Base-by-base conservation (phyloP, 2,113 vertebrate species). In the Poeciliopsis turrubarensis region DNA sequence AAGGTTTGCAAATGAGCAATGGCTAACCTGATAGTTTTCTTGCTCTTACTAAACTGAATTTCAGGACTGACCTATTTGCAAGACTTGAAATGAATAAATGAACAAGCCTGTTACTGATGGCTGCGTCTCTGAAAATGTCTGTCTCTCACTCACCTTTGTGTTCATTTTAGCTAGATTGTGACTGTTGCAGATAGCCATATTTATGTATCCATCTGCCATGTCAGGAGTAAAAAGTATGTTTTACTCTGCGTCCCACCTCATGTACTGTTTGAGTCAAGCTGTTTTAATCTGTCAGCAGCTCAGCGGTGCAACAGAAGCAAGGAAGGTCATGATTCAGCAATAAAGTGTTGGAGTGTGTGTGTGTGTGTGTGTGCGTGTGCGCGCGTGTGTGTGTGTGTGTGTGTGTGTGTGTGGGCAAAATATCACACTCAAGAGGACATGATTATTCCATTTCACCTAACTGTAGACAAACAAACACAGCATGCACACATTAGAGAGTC, bases 291-390 rank as follows among this genome's bases (percentile, higher is more conserved):
- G 65, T 79, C 79, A 27, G 77, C 76, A 69, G 67, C 44, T 83
- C 67, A 65, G 37, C 60, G 54, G 69, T 63, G 74, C 37, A 26
- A 65, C 83, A 80, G 79, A 75, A 73, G 60, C 71, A 68, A 82
- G 77, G 63, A 87, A 80, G 75, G 75, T 80, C 80, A 75, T 87
- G 79, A 92, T 76, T 92, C 86, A 89, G 85, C 87, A 83, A 75
- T 44, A 88, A 81, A 47, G 44, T 41, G 13, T 41, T 39, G 41
- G 44, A 1, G 15, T 19, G 15, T 47, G 4, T 4, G 70, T 71
- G 69, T 73, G 44, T 47, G 44, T 47, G 4, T 15, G 67, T 73
- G 69, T 73, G 57, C 51, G 61, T 57, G 60, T 51, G 31, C 34
- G 19, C 34, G 44, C 19, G 44, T 47, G 4, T 15, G 67, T 73